Evolutionary conservation across 2,113 vertebrate genomes (phyloP), one percentile per base, ranked within the genome.

Genomic region (Halichoerus grypus): DNA sequence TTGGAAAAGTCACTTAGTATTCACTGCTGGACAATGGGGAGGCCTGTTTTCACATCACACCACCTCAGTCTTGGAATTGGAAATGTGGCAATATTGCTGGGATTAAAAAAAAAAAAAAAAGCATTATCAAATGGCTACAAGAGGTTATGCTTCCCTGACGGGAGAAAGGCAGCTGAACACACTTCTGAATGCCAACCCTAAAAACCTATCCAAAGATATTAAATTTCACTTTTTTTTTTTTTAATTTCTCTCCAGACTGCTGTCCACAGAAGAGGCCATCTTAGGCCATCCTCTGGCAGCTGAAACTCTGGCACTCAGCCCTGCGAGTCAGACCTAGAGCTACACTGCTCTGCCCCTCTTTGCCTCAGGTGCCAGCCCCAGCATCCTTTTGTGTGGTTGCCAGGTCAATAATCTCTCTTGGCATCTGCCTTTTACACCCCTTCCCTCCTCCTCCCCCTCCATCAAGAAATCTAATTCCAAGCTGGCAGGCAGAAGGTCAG

Each of bases 401-500:
- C 97, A 96, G 53, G 42, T 96, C 93, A 95, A 24, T 91, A 90
- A 98, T 96, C 89, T 92, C 94, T 94, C 90, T 46, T 92, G 96
- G 90, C 95, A 96, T 71, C 94, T 98, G 95, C 67, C 65, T 96
- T 93, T 61, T 46, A 79, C 71, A 88, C 96, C 49, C n/a, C 46
- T 97, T 71, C 31, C 72, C 31, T 77, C 49, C 81, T 61, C 65
- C 69, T 95, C 24, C 72, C 36, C 22, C 53, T 88, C 80, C 88
- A 79, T 92, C 92, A 96, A 83, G 94, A 95, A 97, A 96, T 96
- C 31, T 82, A 94, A 96, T 74, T 96, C 94, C 91, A 77, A 83
- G 53, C 59, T 57, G 87, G 92, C 95, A 96, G 86, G 79, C 89
- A 96, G 89, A 89, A 96, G 97, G 97, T 97, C 97, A 97, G 94